A percentile compares a stretch with the other conserved stretches of the same genome.
These are phyloP conservation scores for Plotosus lineatus DNA, from an alignment of 2,113 vertebrate genomes.

Conservation along the genomic window DNA sequence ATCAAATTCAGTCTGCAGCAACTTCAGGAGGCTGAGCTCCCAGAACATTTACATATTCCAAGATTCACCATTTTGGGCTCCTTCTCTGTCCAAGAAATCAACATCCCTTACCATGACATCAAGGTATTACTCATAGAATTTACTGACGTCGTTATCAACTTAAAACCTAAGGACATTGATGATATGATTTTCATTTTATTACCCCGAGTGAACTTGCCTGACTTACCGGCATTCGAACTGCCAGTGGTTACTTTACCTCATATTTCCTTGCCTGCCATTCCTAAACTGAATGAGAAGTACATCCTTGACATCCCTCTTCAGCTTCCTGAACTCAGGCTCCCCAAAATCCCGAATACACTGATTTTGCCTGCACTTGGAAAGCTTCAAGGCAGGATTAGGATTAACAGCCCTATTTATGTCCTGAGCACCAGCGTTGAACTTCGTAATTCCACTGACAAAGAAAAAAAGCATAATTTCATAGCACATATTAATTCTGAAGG, in stretches of 20 bases:
- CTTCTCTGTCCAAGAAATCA: constrained; percentile 75
- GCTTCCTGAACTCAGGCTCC: constrained; percentile 76
- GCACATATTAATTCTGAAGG: constrained; percentile 74
- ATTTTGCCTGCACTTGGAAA: constrained; percentile 83
- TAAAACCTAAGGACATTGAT: constrained; percentile 72
- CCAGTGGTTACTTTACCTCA: constrained; percentile 72
- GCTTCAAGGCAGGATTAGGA: constrained; percentile 75
- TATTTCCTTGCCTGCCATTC: constrained; percentile 76
- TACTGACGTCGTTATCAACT: constrained; percentile 77
- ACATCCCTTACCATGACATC: constrained; percentile 79
- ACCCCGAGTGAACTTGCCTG: constrained; percentile 68
- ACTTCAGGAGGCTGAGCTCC: constrained; percentile 73
- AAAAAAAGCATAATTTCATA: constrained; percentile 70
- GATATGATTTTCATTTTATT: constrained; percentile 73
- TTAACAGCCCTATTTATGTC: constrained; percentile 79
- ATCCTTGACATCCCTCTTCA: constrained; percentile 74
- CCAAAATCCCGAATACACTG: constrained; percentile 74
- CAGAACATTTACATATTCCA: constrained; percentile 78
- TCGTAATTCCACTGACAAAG: constrained; percentile 72
- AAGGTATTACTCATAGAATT: constrained; percentile 75
- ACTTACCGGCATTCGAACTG: constrained; percentile 69
- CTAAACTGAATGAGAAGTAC: constrained; percentile 72
- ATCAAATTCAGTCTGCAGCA: constrained; percentile 73
- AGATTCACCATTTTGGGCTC: constrained; percentile 78
- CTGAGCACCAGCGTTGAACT: constrained; percentile 75